phyloP scores from a whole-genome alignment of 2,888 invertebrate genomes.

The Euspilapteryx auroguttella region DNA sequence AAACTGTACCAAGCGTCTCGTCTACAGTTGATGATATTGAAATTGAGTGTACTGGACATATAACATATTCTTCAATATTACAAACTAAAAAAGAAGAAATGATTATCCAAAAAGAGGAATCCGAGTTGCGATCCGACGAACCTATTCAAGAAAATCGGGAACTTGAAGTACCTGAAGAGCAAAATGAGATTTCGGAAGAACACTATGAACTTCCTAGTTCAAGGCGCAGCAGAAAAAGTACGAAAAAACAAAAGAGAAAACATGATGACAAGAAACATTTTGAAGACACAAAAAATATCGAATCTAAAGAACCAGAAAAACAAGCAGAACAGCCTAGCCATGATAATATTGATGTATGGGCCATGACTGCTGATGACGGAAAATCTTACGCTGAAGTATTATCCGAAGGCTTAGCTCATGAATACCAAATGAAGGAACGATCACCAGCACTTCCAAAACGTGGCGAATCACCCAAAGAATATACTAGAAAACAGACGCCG shows the following conservation, averaged over 20 bases:
- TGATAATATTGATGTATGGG: conserved; percentile 43
- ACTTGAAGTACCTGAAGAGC: conserved; percentile 6
- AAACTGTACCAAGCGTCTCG: conserved; percentile 4
- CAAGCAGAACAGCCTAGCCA: background rate
- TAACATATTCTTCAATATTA: conserved; percentile 20
- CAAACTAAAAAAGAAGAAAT: conserved; percentile 17
- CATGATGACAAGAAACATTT: conserved; percentile 30
- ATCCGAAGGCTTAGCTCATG: conserved; percentile 39
- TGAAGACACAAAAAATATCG: conserved; percentile 16
- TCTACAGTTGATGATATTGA: background rate
- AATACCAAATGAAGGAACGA: conserved; percentile 5
- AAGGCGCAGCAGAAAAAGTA: conserved; percentile 21
- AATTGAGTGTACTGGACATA: conserved; percentile 5
- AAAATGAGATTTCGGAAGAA: conserved; percentile 10
- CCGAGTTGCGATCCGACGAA: too few species aligned
- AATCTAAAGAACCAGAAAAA: background rate
- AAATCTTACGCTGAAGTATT: conserved; percentile 74
- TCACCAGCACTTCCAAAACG: background rate
- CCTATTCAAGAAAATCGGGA: conserved; percentile 5
- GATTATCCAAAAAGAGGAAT: background rate
- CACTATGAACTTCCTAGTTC: conserved; percentile 16
- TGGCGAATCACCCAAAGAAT: background rate
- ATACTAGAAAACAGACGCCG: background rate
- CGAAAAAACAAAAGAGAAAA: conserved; percentile 28
- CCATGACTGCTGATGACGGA: conserved; percentile 51